Percentiles rank a stretch among this genome's conserved stretches.
Evolutionary conservation across 1,140 invertebrate species (phyloP).

Genomic region (Rhopalosiphum maidis): DNA sequence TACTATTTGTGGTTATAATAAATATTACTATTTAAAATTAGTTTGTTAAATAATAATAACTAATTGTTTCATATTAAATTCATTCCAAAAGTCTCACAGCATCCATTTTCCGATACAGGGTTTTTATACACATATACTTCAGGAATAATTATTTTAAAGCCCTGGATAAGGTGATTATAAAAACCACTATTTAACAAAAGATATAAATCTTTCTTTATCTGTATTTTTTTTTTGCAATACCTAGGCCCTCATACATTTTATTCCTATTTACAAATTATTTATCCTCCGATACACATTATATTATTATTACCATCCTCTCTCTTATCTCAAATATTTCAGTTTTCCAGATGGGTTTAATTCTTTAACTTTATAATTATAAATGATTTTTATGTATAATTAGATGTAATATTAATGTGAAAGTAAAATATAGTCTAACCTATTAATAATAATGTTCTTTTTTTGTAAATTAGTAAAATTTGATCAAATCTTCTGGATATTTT

Average conservation of each 20-base stretch:
- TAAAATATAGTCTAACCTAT: background rate
- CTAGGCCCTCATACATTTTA: background rate
- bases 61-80: background rate
- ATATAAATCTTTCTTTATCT: background rate
- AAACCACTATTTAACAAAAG: background rate
- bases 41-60: background rate
- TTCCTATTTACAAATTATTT: background rate
- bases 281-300: background rate
- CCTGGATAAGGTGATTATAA: constrained; percentile 29
- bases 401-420: background rate
- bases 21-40: background rate
- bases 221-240: background rate
- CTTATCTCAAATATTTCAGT: background rate
- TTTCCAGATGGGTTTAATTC: background rate
- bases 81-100: background rate
- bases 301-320: background rate
- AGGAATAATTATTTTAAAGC: constrained; percentile 24
- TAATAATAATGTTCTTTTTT: too few species aligned
- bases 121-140: constrained; percentile 21
- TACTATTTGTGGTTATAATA: background rate
- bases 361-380: background rate
- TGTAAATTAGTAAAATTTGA: background rate
- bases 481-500: background rate
- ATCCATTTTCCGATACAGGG: background rate
- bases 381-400: background rate